phyloP scores from a whole-genome alignment of 1,140 invertebrate genomes.

The Nasonia giraulti region DNA sequence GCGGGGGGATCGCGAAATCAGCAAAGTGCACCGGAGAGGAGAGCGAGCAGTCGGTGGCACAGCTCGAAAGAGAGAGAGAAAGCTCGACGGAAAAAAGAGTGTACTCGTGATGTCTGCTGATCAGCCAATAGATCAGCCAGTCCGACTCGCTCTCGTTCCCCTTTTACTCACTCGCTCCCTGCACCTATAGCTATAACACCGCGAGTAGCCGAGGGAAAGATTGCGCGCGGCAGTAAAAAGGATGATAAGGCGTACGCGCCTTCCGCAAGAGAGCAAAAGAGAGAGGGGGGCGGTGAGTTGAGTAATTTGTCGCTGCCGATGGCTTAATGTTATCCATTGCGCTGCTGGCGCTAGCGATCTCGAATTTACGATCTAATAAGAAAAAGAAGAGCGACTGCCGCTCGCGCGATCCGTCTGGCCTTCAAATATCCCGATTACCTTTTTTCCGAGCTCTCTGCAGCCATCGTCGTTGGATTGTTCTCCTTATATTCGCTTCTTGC shows the following conservation, averaged over 20 bases:
- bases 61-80: background rate
- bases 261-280: background rate
- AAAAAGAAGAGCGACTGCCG: conserved; percentile 56
- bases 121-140: conserved; percentile 21
- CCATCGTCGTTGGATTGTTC: too few species aligned
- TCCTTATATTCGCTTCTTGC: too few species aligned
- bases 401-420: conserved; percentile 27
- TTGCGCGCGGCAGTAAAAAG: conserved; percentile 6
- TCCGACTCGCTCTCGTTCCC: conserved; percentile 9
- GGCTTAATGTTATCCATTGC: conserved; percentile 69
- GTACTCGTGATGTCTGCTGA: conserved; percentile 29
- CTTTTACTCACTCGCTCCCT: background rate
- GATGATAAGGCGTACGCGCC: background rate
- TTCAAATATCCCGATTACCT: background rate
- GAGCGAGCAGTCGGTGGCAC: background rate
- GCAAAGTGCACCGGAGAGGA: background rate
- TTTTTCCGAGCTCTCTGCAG: too few species aligned
- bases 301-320: conserved; percentile 69
- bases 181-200: background rate
- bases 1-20: background rate
- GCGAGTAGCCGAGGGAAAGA: background rate
- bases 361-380: conserved; percentile 70
- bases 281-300: conserved; percentile 55
- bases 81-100: background rate
- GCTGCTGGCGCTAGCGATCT: conserved; percentile 45